Evolutionary conservation across 2,888 invertebrate genomes (phyloP), one percentile per base, ranked within the genome.

Genomic region (Trissonchulus sp.): DNA sequence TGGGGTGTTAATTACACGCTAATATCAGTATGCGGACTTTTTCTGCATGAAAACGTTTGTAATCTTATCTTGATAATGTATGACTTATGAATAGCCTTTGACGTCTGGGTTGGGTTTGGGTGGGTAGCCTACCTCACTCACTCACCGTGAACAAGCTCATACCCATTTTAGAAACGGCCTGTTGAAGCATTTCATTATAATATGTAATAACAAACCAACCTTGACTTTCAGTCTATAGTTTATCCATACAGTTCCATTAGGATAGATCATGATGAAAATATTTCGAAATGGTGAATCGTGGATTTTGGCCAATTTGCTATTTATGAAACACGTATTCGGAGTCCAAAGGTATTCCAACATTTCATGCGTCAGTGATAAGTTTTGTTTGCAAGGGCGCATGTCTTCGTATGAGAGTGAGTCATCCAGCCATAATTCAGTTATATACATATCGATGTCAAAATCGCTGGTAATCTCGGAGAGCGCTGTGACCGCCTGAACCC

Each of bases 371-470:
- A 83, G 78, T 18, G 83, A 82, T 60, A 83, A 78, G 76, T 83
- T 83, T 72, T 82, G 81, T 76, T 83, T 83, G 77, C 83, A 83
- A 1, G 83, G 83, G 68, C 3, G 2, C 60, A 72, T 37, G 23
- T 72, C 48, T n/a, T 2, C 23, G 33, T 72, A 72, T 2, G 30
- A 30, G 2, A 72, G 28, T 2, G 73, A 30, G 2, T 15, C n/a
- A 48, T 72, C 73, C 18, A 38, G 73, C 73, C 73, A 63, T 2
- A 72, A 63, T 60, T 72, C 73, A 72, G 15, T 72, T 15, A 72
- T 72, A 60, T 72, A 72, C 28, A 72, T 60, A 30, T 72, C 73
- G 28, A 60, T 72, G 63, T 72, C 60, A 31, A 72, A 72, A 72
- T 72, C 73, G 2, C 33, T 8, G 18, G 73, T 72, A 31, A 72